Base-by-base conservation (phyloP, 1,140 invertebrate species). In the Temnothorax longispinosus region DNA sequence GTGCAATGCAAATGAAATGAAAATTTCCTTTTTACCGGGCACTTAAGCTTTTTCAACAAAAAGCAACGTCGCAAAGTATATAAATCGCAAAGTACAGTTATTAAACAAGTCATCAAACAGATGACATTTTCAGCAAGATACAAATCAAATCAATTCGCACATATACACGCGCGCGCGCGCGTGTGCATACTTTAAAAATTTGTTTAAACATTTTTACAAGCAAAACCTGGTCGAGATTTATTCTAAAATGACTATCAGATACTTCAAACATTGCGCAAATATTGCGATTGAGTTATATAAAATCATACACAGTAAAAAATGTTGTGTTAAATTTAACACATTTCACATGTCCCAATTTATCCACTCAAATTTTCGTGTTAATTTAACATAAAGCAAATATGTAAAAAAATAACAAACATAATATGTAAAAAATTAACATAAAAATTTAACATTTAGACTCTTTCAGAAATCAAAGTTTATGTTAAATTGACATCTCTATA, bases 1-100 rank as follows among this genome's bases (percentile, higher is more conserved):
- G 75, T 27, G 13, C 32, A 2, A 78, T 78, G 13, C 13, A 80
- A 80, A 56, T n/a, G n/a, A 80, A n/a, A 41, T 65, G 41, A 67
- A 56, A 50, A 5, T 67, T 7, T 18, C 13, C 15, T n/a, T 56
- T n/a, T 41, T 52, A 18, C n/a, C 13, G 38, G 4, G 0, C 0
- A 15, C 13, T 21, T 10, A 76, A 64, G 8, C 8, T 65, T 41
- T 15, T 21, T 44, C 38, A 32, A 2, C 6, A 18, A 32, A 60
- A 77, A 47, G 27, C 10, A 64, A 6, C 5, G 52, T n/a, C 10
- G 3, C 4, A 54, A 54, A 54, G 44, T 62, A 15, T 32, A 27
- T 27, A 27, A 27, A 1, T 27, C 27, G 27, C 27, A 27, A 27
- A 27, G 27, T 21, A 3, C 27, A 32, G 18, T 21, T n/a, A 11